Evolutionary conservation across 2,888 invertebrate species (phyloP).

Genomic region (Erynnis tages): DNA sequence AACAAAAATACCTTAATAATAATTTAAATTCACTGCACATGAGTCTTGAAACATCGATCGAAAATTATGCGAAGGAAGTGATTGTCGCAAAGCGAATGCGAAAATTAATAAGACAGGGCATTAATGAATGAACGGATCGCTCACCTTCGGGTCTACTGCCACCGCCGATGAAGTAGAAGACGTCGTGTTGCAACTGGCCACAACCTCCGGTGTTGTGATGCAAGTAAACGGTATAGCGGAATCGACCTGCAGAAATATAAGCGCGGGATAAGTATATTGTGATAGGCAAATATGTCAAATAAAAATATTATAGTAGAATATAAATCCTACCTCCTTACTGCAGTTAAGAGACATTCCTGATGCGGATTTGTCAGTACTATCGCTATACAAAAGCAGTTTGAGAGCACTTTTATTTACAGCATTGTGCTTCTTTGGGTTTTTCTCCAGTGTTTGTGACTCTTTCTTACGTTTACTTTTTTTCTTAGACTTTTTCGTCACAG

Average conservation of each 20-base stretch:
- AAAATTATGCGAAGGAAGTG: constrained; percentile 28
- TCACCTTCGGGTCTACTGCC: constrained; percentile 67
- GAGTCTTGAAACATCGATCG: constrained; percentile 19
- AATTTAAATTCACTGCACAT: background rate
- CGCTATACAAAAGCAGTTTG: constrained; percentile 59
- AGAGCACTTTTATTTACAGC: constrained; percentile 51
- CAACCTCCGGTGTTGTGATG: constrained; percentile 77
- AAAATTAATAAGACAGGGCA: background rate
- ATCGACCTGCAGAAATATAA: constrained; percentile 59
- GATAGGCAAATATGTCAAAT: background rate
- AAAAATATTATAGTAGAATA: background rate
- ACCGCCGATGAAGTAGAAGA: constrained; percentile 55
- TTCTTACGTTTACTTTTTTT: constrained; percentile 32
- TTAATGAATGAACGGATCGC: background rate
- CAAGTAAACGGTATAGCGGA: constrained; percentile 77
- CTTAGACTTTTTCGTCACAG: constrained; percentile 31
- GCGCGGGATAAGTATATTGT: constrained; percentile 6
- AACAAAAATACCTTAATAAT: too few relatives aligned
- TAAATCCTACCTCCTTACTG: constrained; percentile 58
- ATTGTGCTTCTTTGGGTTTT: constrained; percentile 6
- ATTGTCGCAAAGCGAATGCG: constrained; percentile 7
- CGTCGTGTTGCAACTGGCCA: constrained; percentile 70
- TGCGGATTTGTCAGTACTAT: constrained; percentile 43
- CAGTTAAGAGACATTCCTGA: constrained; percentile 42
- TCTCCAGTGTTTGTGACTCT: constrained; percentile 9